Evolutionary conservation across 1,140 invertebrate genomes (phyloP), one percentile per base, ranked within the genome.

Genomic region (Zelostemma sp.): DNA sequence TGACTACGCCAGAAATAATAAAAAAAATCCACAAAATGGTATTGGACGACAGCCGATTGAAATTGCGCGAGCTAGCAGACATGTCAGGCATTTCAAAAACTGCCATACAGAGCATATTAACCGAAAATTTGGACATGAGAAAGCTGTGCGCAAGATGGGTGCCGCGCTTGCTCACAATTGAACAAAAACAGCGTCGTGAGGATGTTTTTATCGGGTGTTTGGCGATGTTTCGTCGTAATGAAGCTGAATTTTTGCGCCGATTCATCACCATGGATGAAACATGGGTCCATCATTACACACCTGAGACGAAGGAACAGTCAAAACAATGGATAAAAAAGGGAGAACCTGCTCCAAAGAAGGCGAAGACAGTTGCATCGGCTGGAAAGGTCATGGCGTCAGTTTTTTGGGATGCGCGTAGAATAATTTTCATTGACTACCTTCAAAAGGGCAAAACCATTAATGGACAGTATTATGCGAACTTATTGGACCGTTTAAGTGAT

Each of bases 381-480:
- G 76, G 73, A 35, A 81, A 83, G 70, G 79, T 77, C 12, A 72
- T 74, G 69, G 72, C 68, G 9, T 61, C 70, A 6, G 73, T 79
- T 73, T 82, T 81, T 59, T 79, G 77, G 81, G 73, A 78, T 73
- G 59, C 71, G 68, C 66, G 72, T 63, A 73, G 74, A 74, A 67
- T 77, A 40, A 69, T 83, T 12, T 73, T 81, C 59, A n/a, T n/a
- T n/a, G n/a, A n/a, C n/a, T n/a, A n/a, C n/a, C n/a, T n/a, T n/a
- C n/a, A n/a, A n/a, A n/a, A 77, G 75, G 69, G 78, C 69, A 78
- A 79, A 80, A 83, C 82, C 68, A 84, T 85, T 61, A 83, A 68
- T 78, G 69, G 78, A 6, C 77, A 81, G 14, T 79, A 41, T 41
- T 55, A 43, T 25, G 8, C 16, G 14, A 14, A 14, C 18, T 55